These are phyloP conservation scores for Xanthorhoe designata DNA, from an alignment of 2,888 invertebrate species.

Conservation along the genomic window DNA sequence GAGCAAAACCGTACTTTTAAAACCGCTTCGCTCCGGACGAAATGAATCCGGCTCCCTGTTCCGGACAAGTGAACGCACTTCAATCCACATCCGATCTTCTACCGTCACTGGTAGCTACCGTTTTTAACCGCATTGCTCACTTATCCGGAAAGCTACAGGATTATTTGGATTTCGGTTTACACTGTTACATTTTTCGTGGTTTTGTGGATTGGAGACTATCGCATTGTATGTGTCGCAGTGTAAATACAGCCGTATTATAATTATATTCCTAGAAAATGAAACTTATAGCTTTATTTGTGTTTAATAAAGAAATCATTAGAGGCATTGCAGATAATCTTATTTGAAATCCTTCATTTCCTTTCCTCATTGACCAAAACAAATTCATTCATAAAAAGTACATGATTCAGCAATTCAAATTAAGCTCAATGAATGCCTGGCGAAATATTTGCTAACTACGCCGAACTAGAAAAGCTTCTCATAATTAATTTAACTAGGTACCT, in stretches of 20 bases:
- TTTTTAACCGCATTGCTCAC: slow-evolving; percentile 44
- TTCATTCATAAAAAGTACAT: neutral
- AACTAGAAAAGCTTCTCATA: slow-evolving; percentile 30
- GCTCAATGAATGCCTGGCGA: slow-evolving; percentile 13
- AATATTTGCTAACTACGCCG: slow-evolving; percentile 20
- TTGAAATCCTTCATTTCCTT: neutral
- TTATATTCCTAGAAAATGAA: no score
- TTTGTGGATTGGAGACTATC: slow-evolving; percentile 24
- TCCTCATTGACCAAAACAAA: neutral
- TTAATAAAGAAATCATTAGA: no score
- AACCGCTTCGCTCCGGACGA: slow-evolving; percentile 26
- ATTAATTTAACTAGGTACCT: slow-evolving; percentile 39
- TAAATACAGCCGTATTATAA: no score
- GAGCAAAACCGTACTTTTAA: slow-evolving; percentile 27
- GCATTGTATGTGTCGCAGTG: no score
- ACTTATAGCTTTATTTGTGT: neutral
- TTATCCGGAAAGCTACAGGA: slow-evolving; percentile 44
- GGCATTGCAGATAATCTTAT: neutral
- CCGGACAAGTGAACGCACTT: slow-evolving; percentile 47
- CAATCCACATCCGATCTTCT: slow-evolving; percentile 45
- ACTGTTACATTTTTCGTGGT: slow-evolving; percentile 41
- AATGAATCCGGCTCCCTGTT: slow-evolving; percentile 42
- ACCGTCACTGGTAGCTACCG: slow-evolving; percentile 36
- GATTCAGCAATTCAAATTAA: slow-evolving; percentile 22
- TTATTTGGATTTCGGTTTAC: slow-evolving; percentile 43